Evolutionary conservation across 2,113 vertebrate species (phyloP).

Genomic region (Numida meleagris): DNA sequence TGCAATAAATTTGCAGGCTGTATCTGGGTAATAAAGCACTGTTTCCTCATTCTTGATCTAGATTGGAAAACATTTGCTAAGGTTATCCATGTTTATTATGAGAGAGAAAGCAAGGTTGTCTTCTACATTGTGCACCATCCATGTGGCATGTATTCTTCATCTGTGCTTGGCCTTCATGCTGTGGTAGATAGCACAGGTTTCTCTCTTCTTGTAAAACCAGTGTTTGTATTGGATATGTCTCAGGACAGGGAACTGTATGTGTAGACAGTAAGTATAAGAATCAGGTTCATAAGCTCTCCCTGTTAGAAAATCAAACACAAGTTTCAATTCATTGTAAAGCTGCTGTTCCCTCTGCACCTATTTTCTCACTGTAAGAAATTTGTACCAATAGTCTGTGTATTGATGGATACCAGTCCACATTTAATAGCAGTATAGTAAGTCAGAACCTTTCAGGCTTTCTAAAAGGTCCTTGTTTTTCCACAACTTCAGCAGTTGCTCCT

Average conservation of each 20-base stretch:
- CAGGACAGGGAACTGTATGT: background rate
- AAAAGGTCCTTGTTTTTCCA: background rate
- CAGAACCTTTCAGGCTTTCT: background rate
- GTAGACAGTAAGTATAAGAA: slow-evolving; percentile 37
- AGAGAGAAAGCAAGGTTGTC: background rate
- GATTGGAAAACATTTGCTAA: background rate
- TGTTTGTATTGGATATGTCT: slow-evolving; percentile 35
- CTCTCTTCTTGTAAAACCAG: background rate
- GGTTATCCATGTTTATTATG: background rate
- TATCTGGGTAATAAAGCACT: background rate
- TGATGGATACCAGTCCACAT: background rate
- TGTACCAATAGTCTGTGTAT: slow-evolving; percentile 18
- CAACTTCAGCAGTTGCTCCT: background rate
- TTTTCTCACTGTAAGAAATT: slow-evolving; percentile 35
- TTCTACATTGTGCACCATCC: background rate
- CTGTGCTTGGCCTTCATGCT: background rate
- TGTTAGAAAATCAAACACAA: slow-evolving; percentile 47
- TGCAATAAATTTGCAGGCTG: background rate
- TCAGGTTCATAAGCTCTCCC: slow-evolving; percentile 1
- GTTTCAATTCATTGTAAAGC: slow-evolving; percentile 40
- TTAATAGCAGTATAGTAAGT: background rate
- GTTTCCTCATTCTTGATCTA: background rate
- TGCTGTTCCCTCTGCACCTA: slow-evolving; percentile 36
- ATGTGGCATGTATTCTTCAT: background rate
- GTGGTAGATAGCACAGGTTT: background rate